phyloP scores from a whole-genome alignment of 2,797 vertebrate genomes.

The Luscinia luscinia region DNA sequence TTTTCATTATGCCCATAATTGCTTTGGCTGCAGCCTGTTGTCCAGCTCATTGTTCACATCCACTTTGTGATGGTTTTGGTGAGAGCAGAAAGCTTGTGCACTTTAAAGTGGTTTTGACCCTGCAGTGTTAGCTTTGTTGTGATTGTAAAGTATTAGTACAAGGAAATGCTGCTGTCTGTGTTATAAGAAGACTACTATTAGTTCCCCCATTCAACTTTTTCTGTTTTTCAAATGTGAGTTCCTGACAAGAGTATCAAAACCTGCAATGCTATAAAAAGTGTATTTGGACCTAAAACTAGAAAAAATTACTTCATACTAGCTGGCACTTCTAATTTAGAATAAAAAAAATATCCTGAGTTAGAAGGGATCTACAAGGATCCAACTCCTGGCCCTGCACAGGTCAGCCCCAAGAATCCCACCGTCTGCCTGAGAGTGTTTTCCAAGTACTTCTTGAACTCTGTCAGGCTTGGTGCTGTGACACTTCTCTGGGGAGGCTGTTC shows the following conservation, averaged over 20 bases:
- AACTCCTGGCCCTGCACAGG: neutral
- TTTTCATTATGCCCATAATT: neutral
- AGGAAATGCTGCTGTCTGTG: neutral
- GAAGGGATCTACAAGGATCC: neutral
- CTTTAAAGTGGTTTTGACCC: neutral
- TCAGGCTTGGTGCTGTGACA: neutral
- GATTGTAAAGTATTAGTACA: neutral
- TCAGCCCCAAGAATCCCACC: neutral
- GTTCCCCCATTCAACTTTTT: neutral
- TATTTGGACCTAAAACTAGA: neutral
- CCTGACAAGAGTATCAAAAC: neutral
- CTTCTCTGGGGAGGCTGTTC: neutral
- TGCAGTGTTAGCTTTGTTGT: neutral
- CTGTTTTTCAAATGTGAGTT: neutral
- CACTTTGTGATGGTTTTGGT: fast-evolving
- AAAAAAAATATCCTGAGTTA: neutral
- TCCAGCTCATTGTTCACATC: neutral
- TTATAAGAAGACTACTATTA: neutral
- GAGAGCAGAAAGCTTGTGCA: neutral
- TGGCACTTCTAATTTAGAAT: neutral
- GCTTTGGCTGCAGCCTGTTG: neutral
- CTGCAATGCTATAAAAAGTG: neutral
- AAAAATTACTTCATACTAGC: neutral
- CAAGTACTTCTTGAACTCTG: neutral
- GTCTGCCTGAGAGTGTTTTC: neutral